Evolutionary conservation across 2,113 vertebrate genomes (phyloP).

Genomic region (Megatriorchis doriae): DNA sequence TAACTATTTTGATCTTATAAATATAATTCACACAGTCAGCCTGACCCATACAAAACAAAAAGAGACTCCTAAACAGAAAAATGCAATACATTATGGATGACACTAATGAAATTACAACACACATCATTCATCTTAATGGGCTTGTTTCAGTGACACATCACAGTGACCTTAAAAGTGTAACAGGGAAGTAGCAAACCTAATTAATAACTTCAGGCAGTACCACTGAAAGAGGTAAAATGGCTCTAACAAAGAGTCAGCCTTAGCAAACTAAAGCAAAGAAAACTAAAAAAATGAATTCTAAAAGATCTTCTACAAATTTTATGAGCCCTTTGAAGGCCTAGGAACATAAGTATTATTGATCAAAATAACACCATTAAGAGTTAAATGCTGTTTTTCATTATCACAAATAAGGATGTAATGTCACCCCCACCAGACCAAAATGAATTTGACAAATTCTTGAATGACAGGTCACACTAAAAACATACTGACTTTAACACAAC

Average conservation of each 20-base stretch:
- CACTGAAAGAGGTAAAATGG: slow-evolving; percentile 34
- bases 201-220: slow-evolving; percentile 49
- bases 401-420: neutral
- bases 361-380: neutral
- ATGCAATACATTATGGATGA: slow-evolving; percentile 59
- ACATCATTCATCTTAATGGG: slow-evolving; percentile 69
- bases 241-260: slow-evolving; percentile 7
- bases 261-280: slow-evolving; percentile 16
- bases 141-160: slow-evolving; percentile 52
- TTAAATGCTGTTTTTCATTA: slow-evolving; percentile 6
- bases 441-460: neutral
- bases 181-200: slow-evolving; percentile 44
- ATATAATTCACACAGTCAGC: slow-evolving; percentile 37
- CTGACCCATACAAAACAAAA: slow-evolving; percentile 33
- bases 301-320: neutral
- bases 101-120: slow-evolving; percentile 71
- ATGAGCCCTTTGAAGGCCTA: neutral
- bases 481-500: neutral
- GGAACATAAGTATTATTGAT: neutral
- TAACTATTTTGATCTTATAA: slow-evolving; percentile 57
- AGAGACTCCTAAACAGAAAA: slow-evolving; percentile 55
- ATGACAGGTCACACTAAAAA: slow-evolving; percentile 17
- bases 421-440: neutral
- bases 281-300: neutral
- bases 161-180: slow-evolving; percentile 41